Base-by-base conservation (phyloP, 2,888 invertebrate species). In the Steromphala cineraria region DNA sequence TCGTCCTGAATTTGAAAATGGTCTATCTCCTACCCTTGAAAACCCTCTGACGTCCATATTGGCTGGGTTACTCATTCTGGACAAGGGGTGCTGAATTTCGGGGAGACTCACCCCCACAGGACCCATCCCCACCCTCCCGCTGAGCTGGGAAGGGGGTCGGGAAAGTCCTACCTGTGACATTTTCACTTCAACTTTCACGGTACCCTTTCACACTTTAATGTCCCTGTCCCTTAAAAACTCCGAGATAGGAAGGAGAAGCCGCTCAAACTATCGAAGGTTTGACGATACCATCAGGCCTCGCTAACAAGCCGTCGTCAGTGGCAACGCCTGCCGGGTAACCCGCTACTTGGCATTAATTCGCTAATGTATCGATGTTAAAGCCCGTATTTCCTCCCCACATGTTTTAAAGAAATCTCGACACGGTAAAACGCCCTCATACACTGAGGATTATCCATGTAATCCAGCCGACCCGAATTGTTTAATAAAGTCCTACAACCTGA, bases 71-170 rank as follows among this genome's bases (percentile, higher is more conserved):
- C 88, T 87, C 88, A 93, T 86, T 28, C 92, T 83, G 67, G 92
- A 92, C 62, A 92, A 78, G 4, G 93, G 93, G 84, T 93, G 93
- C 78, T 90, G 88, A 56, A 93, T 93, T 76, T 90, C 88, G 5
- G 91, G 91, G 36, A 91, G 84, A 67, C 81, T 85, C 13, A 89
- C 84, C 55, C 89, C 89, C 80, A 86, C 81, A 13, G 46, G 7
- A 79, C 85, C 81, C 62, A 79, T 85, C 77, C 81, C 83, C 40
- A 75, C 52, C 52, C 52, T 75, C 19, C 55, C 62, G 53, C 86
- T 87, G 81, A 88, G 80, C 82, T 80, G 85, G 74, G 87, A 87
- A 82, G 86, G 87, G 52, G 87, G 83, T 56, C 88, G 85, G 24
- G 89, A 85, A 19, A 89, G 81, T 40, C 88, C 90, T 40, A 89